Percentiles rank a stretch among this genome's conserved stretches.
Conservation (phyloP, 1,140 invertebrate species). For the Bradynema listronoti region DNA sequence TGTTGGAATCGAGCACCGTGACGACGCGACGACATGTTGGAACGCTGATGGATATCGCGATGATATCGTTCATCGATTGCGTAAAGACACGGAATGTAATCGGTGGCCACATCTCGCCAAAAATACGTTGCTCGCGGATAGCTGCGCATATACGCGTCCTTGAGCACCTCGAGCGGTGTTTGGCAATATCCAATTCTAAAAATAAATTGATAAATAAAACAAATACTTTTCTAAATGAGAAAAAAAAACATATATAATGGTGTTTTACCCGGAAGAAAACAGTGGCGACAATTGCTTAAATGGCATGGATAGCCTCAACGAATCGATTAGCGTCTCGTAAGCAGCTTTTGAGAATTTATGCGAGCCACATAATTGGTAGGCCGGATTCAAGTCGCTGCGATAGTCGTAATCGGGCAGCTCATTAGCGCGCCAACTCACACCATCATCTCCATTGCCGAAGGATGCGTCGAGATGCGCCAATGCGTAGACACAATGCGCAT, state of each 20-base stretch:
- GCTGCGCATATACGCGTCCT: neutral
- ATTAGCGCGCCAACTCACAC: too few species aligned
- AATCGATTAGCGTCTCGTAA: too few species aligned
- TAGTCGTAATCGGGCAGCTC: too few species aligned
- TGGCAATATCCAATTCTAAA: neutral
- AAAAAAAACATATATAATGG: too few species aligned
- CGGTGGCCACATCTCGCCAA: neutral
- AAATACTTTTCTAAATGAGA: too few species aligned
- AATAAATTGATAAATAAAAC: neutral
- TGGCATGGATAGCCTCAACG: too few species aligned
- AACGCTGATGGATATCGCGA: neutral
- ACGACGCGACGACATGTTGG: neutral
- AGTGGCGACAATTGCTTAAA: too few species aligned
- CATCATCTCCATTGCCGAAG: neutral
- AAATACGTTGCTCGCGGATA: neutral
- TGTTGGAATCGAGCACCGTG: neutral
- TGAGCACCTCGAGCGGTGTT: neutral
- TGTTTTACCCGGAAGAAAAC: too few species aligned
- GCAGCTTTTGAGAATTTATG: too few species aligned
- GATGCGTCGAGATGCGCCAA: neutral
- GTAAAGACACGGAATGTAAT: slow-evolving; percentile 1
- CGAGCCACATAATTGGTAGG: too few species aligned
- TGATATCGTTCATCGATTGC: slow-evolving; percentile 1
- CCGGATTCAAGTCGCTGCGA: too few species aligned
- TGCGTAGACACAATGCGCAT: neutral